phyloP scores from a whole-genome alignment of 2,113 vertebrate genomes.

The Leptocoma aspasia region DNA sequence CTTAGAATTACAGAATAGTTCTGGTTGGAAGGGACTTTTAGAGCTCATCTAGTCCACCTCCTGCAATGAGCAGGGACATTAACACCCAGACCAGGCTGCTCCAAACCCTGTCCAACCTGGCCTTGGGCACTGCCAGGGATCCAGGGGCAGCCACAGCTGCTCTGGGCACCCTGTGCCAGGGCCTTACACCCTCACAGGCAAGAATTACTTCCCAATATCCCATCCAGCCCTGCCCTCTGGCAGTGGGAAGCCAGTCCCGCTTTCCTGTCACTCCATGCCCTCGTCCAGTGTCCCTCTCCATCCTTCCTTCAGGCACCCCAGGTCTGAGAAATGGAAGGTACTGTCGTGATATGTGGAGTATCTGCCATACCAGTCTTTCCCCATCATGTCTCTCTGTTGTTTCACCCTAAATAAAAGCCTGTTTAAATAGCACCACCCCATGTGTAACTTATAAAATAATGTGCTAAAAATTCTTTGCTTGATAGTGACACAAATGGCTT shows the following conservation, averaged over 20 bases:
- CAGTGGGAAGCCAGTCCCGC: background rate
- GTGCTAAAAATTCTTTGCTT: background rate
- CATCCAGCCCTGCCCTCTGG: fast-evolving
- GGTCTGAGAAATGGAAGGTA: background rate
- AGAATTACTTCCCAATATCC: fast-evolving
- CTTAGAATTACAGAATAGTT: background rate
- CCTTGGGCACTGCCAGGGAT: background rate
- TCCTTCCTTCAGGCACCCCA: background rate
- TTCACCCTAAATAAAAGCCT: background rate
- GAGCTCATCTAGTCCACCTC: background rate
- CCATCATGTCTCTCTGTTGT: background rate
- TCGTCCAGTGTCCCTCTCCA: background rate
- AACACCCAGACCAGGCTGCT: background rate
- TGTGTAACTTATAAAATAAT: background rate
- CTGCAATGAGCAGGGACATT: background rate
- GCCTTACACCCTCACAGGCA: fast-evolving
- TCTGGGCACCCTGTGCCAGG: background rate
- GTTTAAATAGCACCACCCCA: background rate
- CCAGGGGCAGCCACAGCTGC: background rate
- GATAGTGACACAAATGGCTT: background rate
- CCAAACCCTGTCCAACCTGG: fast-evolving
- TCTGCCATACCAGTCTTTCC: background rate
- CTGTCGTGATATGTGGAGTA: fast-evolving
- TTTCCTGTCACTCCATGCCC: background rate
- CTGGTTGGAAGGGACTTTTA: background rate